phyloP scores from a whole-genome alignment of 2,888 invertebrate species.

The Lingula anatina region DNA sequence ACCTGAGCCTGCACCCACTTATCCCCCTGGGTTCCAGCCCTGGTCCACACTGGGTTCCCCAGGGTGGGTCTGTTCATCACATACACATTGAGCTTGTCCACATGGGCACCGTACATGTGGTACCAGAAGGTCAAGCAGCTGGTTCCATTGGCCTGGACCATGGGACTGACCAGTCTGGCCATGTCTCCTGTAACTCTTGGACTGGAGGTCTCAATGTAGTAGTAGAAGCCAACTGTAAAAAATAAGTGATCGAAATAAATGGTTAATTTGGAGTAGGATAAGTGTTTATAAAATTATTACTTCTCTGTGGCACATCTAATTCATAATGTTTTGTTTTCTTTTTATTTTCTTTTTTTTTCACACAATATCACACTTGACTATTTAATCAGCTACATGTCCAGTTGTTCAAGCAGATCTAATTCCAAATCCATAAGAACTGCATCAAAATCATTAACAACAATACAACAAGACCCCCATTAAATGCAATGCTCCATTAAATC shows the following conservation, averaged over 20 bases:
- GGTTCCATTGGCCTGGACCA: constrained; percentile 7
- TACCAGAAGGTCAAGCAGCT: constrained; percentile 31
- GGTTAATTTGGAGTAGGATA: too few relatives aligned
- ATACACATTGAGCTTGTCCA: constrained; percentile 32
- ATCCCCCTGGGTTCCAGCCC: constrained; percentile 26
- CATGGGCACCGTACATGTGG: constrained; percentile 35
- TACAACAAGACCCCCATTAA: too few relatives aligned
- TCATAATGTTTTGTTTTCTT: too few relatives aligned
- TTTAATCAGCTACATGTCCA: too few relatives aligned
- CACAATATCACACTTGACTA: too few relatives aligned
- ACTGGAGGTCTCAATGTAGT: constrained; percentile 35
- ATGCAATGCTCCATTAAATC: too few relatives aligned
- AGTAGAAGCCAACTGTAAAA: constrained; percentile 27
- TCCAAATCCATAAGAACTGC: too few relatives aligned
- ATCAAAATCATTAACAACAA: too few relatives aligned
- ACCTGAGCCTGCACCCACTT: constrained; percentile 33
- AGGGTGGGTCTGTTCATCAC: constrained; percentile 11
- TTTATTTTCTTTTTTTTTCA: too few relatives aligned
- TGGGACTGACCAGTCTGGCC: constrained; percentile 26
- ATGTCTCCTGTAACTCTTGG: constrained; percentile 25
- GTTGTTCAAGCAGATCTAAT: too few relatives aligned
- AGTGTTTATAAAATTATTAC: too few relatives aligned
- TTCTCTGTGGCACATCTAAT: too few relatives aligned
- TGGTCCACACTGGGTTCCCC: constrained; percentile 28
- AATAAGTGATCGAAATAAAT: background rate